phyloP scores from a whole-genome alignment of 2,797 vertebrate genomes.

The Anguilla anguilla region DNA sequence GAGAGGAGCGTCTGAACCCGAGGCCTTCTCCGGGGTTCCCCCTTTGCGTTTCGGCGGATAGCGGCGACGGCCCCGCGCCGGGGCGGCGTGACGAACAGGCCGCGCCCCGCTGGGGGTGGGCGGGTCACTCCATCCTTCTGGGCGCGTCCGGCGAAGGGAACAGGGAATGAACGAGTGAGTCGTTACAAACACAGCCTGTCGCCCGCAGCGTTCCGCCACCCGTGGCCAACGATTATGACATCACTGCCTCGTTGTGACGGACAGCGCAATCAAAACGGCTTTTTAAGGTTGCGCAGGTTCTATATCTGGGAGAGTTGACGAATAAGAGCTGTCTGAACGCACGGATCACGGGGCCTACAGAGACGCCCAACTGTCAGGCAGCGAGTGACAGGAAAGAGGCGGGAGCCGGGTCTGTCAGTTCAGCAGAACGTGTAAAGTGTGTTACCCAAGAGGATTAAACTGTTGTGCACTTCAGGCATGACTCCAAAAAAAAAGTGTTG shows the following conservation, averaged over 20 bases:
- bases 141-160: neutral
- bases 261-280: neutral
- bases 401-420: neutral
- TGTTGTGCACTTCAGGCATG: neutral
- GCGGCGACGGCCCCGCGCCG: neutral
- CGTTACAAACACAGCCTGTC: neutral
- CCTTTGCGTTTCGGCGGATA: neutral
- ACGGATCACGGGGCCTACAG: neutral
- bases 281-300: neutral
- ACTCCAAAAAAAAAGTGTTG: neutral
- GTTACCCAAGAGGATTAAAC: neutral
- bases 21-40: neutral
- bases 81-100: neutral
- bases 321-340: neutral
- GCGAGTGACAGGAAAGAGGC: neutral
- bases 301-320: neutral
- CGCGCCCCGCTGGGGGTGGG: neutral
- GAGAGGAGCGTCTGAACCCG: neutral
- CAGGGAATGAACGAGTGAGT: neutral
- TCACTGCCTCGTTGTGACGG: neutral
- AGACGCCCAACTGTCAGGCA: neutral
- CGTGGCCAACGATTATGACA: neutral
- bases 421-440: neutral
- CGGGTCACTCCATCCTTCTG: neutral
- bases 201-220: neutral